Evolutionary conservation across 2,797 vertebrate genomes (phyloP).

Genomic region (Brachyrhaphis roseni): DNA sequence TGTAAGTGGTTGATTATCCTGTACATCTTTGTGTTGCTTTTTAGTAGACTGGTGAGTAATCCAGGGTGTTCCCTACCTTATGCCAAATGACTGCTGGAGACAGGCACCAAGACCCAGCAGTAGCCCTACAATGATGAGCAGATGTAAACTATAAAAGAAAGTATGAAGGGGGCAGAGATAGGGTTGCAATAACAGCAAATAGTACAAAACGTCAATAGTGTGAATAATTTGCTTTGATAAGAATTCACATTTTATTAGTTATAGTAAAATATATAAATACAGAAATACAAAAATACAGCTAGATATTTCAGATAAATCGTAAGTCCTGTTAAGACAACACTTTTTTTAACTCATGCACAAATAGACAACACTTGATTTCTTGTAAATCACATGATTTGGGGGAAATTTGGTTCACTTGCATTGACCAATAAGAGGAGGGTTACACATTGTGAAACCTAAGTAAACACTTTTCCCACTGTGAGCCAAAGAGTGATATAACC

Average conservation of each 20-base stretch:
- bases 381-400: conserved; percentile 76
- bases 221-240: neutral
- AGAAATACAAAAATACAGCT: too few relatives aligned
- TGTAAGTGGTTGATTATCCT: neutral
- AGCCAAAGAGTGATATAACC: conserved; percentile 27
- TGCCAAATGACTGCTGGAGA: neutral
- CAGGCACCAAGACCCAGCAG: neutral
- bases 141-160: neutral
- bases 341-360: neutral
- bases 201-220: neutral
- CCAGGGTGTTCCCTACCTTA: neutral
- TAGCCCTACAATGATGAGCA: neutral
- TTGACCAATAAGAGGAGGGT: conserved; percentile 48
- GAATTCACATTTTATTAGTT: neutral
- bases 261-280: neutral
- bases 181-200: neutral
- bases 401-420: conserved; percentile 48
- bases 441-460: conserved; percentile 68
- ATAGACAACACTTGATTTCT: conserved; percentile 52
- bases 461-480: conserved; percentile 24
- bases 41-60: neutral
- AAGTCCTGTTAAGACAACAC: neutral
- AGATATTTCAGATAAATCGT: neutral
- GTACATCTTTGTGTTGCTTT: neutral
- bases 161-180: neutral